These are phyloP conservation scores for Myrmecophaga tridactyla DNA, from an alignment of 2,113 vertebrate species.

Conservation along the genomic window DNA sequence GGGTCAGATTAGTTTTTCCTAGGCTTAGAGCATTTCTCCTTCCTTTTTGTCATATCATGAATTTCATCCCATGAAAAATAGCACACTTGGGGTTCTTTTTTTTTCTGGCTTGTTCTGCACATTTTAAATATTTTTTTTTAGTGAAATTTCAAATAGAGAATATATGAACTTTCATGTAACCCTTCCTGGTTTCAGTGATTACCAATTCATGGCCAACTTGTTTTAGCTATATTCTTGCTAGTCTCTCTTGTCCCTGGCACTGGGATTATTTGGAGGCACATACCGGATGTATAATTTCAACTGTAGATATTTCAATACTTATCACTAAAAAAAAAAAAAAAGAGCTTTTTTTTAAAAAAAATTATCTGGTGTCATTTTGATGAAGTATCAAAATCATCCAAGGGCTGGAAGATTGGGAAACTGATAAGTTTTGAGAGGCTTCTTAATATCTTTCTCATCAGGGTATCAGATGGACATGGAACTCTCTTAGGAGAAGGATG, in stretches of 20 bases:
- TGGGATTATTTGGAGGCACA: conserved; percentile 28
- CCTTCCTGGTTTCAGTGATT: not conserved
- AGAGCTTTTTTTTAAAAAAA: too few relatives aligned
- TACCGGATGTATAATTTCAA: not conserved
- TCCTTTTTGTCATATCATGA: not conserved
- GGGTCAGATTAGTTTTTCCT: not conserved
- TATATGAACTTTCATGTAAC: not conserved
- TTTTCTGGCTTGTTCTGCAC: not conserved
- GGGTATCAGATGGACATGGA: not conserved
- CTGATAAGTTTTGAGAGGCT: not conserved
- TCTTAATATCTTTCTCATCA: not conserved
- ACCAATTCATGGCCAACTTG: not conserved
- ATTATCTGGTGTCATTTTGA: not conserved
- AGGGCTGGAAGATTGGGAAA: not conserved
- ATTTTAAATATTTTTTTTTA: conserved; percentile 11
- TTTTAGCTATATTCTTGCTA: not conserved
- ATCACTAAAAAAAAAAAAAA: conserved; percentile 34
- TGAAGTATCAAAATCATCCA: not conserved
- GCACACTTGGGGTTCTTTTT: not conserved
- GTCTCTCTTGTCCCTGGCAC: not conserved
- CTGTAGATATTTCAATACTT: conserved; percentile 8
- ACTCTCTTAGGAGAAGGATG: not conserved
- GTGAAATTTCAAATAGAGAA: not conserved
- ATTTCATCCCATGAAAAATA: not conserved
- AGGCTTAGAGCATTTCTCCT: not conserved